phyloP scores from a whole-genome alignment of 2,113 vertebrate species.

The Platichthys stellatus region DNA sequence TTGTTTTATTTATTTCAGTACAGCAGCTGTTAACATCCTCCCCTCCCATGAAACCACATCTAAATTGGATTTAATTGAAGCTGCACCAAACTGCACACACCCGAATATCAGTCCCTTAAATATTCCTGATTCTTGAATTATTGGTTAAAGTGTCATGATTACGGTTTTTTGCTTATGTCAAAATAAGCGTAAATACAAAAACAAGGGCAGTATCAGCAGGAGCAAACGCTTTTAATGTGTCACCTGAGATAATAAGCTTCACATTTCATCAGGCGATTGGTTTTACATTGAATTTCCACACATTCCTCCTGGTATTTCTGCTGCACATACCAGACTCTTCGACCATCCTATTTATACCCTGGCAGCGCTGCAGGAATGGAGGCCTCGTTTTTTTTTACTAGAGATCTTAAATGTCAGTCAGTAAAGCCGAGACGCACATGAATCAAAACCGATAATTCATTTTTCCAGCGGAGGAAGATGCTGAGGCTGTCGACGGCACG shows the following conservation, averaged over 20 bases:
- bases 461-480: conserved; percentile 58
- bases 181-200: conserved; percentile 10
- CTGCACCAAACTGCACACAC: no score
- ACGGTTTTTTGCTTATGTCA: not conserved
- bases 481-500: not conserved
- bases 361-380: conserved; percentile 18
- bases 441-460: not conserved
- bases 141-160: not conserved
- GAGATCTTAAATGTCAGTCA: conserved; percentile 1
- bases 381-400: not conserved
- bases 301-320: conserved; percentile 4
- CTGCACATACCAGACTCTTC: conserved; percentile 23
- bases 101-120: no score
- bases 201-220: no score
- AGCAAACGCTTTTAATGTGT: conserved; percentile 1
- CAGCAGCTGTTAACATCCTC: no score
- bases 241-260: conserved; percentile 2
- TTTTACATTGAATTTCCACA: not conserved
- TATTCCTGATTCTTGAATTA: no score
- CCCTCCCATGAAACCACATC: no score
- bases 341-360: conserved; percentile 26
- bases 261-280: conserved; percentile 1
- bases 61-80: no score
- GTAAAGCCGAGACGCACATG: not conserved
- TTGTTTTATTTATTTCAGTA: no score